These are phyloP conservation scores for Caenorhabditis afra DNA, from an alignment of 2,888 invertebrate species.

Conservation along the genomic window DNA sequence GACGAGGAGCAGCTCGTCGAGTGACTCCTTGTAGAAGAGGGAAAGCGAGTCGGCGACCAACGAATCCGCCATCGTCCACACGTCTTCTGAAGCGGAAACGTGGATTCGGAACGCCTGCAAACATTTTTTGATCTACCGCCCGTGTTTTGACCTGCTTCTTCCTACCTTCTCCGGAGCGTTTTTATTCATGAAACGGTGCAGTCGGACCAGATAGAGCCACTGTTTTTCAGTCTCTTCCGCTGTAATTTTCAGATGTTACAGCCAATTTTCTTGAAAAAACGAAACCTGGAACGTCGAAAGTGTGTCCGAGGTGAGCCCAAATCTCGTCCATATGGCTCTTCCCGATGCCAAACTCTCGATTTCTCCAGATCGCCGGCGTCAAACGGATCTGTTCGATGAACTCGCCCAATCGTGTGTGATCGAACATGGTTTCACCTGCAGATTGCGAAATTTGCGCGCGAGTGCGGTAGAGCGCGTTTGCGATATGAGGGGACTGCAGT, in stretches of 20 bases:
- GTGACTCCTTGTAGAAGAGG: conserved; percentile 13
- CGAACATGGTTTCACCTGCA: conserved; percentile 28
- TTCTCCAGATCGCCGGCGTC: conserved; percentile 48
- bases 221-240: conserved; percentile 41
- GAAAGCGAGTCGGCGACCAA: conserved; percentile 31
- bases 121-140: too few species aligned
- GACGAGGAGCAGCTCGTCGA: conserved; percentile 26
- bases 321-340: conserved; percentile 40
- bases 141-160: neutral
- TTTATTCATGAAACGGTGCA: conserved; percentile 42
- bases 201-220: conserved; percentile 38
- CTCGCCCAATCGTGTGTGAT: conserved; percentile 28
- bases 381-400: conserved; percentile 46
- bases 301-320: conserved; percentile 53
- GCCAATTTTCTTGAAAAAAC: neutral
- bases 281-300: conserved; percentile 43
- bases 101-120: conserved; percentile 36
- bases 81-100: neutral
- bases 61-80: conserved; percentile 22
- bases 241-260: conserved; percentile 10
- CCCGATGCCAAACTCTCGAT: conserved; percentile 29
- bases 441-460: too few species aligned
- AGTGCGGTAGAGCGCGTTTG: neutral
- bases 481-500: neutral
- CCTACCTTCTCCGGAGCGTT: conserved; percentile 14